Evolutionary conservation across 2,888 invertebrate species (phyloP).

Genomic region (Xanthorhoe spadicearia): DNA sequence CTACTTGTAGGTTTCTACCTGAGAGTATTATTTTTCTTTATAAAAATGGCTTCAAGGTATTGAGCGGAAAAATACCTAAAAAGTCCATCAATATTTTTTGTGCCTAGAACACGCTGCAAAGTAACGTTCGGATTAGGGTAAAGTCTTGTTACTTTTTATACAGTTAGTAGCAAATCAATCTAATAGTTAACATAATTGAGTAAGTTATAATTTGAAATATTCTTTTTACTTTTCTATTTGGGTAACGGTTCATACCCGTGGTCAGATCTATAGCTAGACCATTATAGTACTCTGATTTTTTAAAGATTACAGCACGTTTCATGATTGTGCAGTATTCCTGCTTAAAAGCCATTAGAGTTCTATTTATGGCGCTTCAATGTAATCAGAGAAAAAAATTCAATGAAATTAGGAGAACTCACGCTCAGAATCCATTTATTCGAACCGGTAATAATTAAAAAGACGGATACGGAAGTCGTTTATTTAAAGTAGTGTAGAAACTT

Average conservation of each 20-base stretch:
- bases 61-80: background rate
- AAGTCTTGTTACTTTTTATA: too few species aligned
- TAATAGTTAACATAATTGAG: too few species aligned
- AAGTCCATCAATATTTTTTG: background rate
- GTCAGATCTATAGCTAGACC: background rate
- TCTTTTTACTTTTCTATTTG: background rate
- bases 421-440: conserved; percentile 23
- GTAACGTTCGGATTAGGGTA: too few species aligned
- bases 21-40: conserved; percentile 8
- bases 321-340: conserved; percentile 28
- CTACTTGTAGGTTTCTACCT: conserved; percentile 38
- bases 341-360: conserved; percentile 25
- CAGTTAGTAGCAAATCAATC: too few species aligned
- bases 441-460: conserved; percentile 1
- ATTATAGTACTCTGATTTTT: background rate
- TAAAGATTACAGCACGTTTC: conserved; percentile 19
- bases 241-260: conserved; percentile 3
- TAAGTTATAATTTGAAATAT: too few species aligned
- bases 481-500: conserved; percentile 2
- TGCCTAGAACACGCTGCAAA: background rate
- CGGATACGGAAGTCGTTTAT: conserved; percentile 3
- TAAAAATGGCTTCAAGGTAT: background rate
- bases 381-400: conserved; percentile 20
- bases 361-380: conserved; percentile 26
- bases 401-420: conserved; percentile 30